Conservation (phyloP, 2,113 vertebrate species). For the Chloroceryle aenea region DNA sequence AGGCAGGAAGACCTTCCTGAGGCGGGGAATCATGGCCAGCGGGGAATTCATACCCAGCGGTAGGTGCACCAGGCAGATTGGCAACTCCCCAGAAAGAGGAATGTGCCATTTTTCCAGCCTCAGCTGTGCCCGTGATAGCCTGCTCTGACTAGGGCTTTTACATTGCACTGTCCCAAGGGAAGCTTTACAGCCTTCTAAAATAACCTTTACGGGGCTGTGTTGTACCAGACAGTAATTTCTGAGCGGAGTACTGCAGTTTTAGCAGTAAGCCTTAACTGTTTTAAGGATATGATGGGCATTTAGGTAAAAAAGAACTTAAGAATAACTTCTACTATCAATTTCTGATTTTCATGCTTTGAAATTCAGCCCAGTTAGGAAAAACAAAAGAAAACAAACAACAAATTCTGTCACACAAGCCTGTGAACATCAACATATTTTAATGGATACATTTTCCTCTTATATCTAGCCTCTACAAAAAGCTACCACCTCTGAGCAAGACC, state of each 20-base stretch:
- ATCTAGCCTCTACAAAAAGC: background rate
- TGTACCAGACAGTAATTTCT: background rate
- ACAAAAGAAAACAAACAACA: background rate
- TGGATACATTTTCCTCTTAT: background rate
- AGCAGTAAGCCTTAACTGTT: background rate
- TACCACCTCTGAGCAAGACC: background rate
- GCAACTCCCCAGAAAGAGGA: background rate
- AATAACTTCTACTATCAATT: background rate
- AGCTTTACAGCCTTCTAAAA: background rate
- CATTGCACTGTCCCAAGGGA: background rate
- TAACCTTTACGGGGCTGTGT: background rate
- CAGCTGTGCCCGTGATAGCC: background rate
- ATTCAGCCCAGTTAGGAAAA: background rate
- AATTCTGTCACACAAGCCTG: background rate
- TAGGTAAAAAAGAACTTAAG: background rate
- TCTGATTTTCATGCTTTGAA: background rate
- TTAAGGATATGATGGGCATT: background rate
- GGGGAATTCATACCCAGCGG: fast-evolving
- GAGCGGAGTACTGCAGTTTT: background rate
- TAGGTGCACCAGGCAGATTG: background rate
- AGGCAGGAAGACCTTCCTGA: background rate
- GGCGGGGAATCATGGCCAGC: background rate
- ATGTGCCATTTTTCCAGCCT: background rate
- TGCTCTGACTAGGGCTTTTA: background rate
- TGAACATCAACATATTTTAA: background rate